Conservation (phyloP, 2,888 invertebrate species). For the Nemotelus pantherinus region DNA sequence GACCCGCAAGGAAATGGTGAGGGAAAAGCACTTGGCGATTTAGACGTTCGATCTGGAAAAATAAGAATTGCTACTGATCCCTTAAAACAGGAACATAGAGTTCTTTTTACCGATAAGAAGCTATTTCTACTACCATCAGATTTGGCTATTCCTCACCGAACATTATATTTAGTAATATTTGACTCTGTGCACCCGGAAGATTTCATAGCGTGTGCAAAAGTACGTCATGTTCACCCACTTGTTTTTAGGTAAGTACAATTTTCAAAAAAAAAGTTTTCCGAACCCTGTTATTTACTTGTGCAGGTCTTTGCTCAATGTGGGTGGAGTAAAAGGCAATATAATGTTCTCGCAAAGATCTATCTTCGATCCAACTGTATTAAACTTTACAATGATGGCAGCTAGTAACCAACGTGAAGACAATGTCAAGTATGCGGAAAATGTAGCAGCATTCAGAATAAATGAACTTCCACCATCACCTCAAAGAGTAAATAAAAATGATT, state of each 20-base stretch:
- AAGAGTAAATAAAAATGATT: slow-evolving; percentile 64
- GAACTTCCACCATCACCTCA: slow-evolving; percentile 74
- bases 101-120: slow-evolving; percentile 75
- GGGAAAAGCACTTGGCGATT: slow-evolving; percentile 79
- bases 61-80: slow-evolving; percentile 76
- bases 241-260: slow-evolving; percentile 72
- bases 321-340: slow-evolving; percentile 83
- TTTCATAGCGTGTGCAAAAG: slow-evolving; percentile 84
- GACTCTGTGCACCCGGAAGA: slow-evolving; percentile 80
- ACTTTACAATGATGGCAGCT: slow-evolving; percentile 75
- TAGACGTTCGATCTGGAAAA: slow-evolving; percentile 80
- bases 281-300: slow-evolving; percentile 50
- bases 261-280: background rate
- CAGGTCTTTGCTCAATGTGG: slow-evolving; percentile 77
- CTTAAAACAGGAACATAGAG: slow-evolving; percentile 65
- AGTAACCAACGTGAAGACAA: slow-evolving; percentile 75
- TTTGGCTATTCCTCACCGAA: slow-evolving; percentile 78
- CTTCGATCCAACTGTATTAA: slow-evolving; percentile 84
- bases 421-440: slow-evolving; percentile 77
- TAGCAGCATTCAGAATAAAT: slow-evolving; percentile 76
- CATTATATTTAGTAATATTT: slow-evolving; percentile 82
- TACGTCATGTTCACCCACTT: slow-evolving; percentile 74
- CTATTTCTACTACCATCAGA: slow-evolving; percentile 77
- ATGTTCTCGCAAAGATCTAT: slow-evolving; percentile 81
- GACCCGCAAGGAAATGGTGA: slow-evolving; percentile 80